A percentile compares a stretch with the other conserved stretches of the same genome.
Evolutionary conservation across 2,888 invertebrate species (phyloP).

Genomic region (Tetragonula carbonaria): DNA sequence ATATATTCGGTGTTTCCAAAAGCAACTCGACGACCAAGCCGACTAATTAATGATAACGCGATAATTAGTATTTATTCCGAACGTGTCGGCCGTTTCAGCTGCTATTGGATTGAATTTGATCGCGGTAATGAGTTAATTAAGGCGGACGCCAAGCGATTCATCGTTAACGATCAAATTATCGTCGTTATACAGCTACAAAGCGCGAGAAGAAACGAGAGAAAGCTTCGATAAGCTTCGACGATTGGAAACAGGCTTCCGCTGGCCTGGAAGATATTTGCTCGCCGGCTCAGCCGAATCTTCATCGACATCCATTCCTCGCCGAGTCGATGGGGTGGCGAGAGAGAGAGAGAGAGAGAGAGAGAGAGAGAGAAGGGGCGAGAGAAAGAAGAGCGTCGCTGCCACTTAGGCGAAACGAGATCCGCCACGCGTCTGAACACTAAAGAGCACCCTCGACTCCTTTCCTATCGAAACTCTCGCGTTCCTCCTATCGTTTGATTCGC

Average conservation of each 20-base stretch:
- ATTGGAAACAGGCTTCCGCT: slow-evolving; percentile 26
- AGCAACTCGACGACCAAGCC: not conserved
- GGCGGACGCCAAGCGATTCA: slow-evolving; percentile 18
- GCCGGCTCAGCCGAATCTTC: not conserved
- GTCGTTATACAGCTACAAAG: not conserved
- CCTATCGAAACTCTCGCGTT: slow-evolving; percentile 18
- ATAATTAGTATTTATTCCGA: slow-evolving; percentile 41
- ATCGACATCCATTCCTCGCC: slow-evolving; percentile 15
- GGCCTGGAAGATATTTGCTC: slow-evolving; percentile 27
- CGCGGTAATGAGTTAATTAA: slow-evolving; percentile 41
- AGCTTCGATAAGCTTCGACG: not conserved
- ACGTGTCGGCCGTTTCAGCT: not conserved
- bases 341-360: not conserved
- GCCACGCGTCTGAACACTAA: slow-evolving; percentile 42
- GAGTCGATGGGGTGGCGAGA: slow-evolving; percentile 3
- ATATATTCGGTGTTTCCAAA: not conserved
- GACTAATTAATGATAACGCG: slow-evolving; percentile 37
- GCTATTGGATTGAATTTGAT: slow-evolving; percentile 17
- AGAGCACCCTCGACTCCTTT: slow-evolving; percentile 41
- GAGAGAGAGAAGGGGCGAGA: not conserved
- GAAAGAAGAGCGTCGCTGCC: not conserved
- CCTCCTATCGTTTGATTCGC: not conserved
- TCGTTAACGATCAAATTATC: slow-evolving; percentile 21
- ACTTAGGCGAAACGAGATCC: slow-evolving; percentile 43
- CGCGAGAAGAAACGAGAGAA: slow-evolving; percentile 9